Base-by-base conservation (phyloP, 2,888 invertebrate species). In the Gymnoscelis rufifasciata region DNA sequence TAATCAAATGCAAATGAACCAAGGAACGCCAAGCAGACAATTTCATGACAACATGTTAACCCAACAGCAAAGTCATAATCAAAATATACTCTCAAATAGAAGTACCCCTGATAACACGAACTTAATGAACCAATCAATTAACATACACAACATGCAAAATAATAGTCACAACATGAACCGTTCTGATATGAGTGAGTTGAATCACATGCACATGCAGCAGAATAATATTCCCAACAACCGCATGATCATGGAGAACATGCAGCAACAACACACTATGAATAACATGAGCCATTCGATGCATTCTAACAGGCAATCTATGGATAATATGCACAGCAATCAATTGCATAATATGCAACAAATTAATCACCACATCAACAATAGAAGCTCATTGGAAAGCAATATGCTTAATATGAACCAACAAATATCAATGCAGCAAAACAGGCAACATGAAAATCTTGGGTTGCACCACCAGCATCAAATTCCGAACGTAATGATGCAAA, bases 401-500 rank as follows among this genome's bases (percentile, higher is more conserved):
- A 79, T 87, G 74, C 87, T 87, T 60, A 26, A 26, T 7, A 71
- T 78, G 7, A 84, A 79, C 59, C 84, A 83, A 57, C 86, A 83
- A 64, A 74, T 87, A 69, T 60, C 78, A 1, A 73, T 86, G 68
- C 83, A 79, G 61, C 83, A 81, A 60, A 83, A 78, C 51, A 76
- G 88, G 57, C 82, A 78, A 57, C 74, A 83, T 58, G 88, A 88
- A 19, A 83, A 79, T 60, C 68, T 76, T 13, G 60, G 68, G 3
- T 75, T 80, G 40, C 88, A 87, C 56, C 88, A 86, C 48, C 87
- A 84, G 60, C 87, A 88, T 63, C 87, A 82, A 66, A 83, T 86
- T 74, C 60, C 83, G 10, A 84, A 83, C 54, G 75, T 80, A 8
- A 88, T 88, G 56, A 78, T 86, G 51, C 86, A 82, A 66, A 84